A percentile compares a stretch with the other conserved stretches of the same genome.
Conservation (phyloP, 2,888 invertebrate species). For the Rugalucina vietnamica region DNA sequence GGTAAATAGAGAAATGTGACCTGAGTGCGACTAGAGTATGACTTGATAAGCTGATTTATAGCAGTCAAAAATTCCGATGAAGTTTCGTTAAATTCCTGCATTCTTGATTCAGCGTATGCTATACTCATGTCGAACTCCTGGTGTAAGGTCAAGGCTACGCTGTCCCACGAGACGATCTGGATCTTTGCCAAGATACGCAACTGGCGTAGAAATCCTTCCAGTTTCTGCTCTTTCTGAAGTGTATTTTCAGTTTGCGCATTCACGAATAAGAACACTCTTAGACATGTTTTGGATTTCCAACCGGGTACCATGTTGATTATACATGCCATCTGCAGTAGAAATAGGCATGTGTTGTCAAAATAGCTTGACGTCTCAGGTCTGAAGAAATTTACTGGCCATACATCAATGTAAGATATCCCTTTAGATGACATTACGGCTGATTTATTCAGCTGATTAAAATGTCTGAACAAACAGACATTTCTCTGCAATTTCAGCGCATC, state of each 20-base stretch:
- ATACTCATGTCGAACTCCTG: constrained; percentile 51
- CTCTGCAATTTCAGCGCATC: constrained; percentile 97
- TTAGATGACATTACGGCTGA: constrained; percentile 89
- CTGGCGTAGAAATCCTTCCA: constrained; percentile 89
- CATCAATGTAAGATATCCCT: constrained; percentile 93
- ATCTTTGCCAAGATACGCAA: constrained; percentile 95
- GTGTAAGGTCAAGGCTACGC: constrained; percentile 77
- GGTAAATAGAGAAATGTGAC: constrained; percentile 97
- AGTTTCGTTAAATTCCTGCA: constrained; percentile 70
- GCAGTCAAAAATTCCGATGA: constrained; percentile 77
- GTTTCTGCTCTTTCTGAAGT: constrained; percentile 81
- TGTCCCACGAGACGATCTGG: constrained; percentile 85
- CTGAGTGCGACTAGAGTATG: constrained; percentile 92
- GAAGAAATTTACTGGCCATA: constrained; percentile 98
- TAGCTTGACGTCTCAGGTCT: constrained; percentile 90
- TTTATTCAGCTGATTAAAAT: constrained; percentile 94
- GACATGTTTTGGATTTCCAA: constrained; percentile 89
- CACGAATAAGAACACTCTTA: constrained; percentile 93
- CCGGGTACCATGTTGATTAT: constrained; percentile 92
- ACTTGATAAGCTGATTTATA: constrained; percentile 89
- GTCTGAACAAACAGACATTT: constrained; percentile 96
- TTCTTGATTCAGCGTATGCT: constrained; percentile 61
- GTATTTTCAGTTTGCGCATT: constrained; percentile 76
- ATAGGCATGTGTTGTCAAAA: constrained; percentile 96
- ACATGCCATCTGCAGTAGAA: constrained; percentile 98